phyloP scores from a whole-genome alignment of 2,113 vertebrate genomes.

The Neodontobutis hainanensis region DNA sequence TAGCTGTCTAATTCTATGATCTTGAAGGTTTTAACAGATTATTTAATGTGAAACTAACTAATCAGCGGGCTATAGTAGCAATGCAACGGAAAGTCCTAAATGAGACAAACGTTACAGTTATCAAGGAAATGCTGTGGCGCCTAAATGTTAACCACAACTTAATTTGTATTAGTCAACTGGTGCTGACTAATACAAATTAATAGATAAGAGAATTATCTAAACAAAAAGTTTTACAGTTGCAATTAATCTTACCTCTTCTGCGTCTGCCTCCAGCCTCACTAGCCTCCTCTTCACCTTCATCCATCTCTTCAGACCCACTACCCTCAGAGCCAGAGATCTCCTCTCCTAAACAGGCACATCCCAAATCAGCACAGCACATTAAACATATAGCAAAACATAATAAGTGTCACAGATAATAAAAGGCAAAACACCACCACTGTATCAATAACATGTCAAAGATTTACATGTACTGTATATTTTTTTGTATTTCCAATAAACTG shows the following conservation, averaged over 20 bases:
- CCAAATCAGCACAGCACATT: not conserved
- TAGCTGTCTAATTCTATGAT: not conserved
- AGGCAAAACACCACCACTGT: not conserved
- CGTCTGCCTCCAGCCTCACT: conserved; percentile 88
- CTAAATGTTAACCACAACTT: not conserved
- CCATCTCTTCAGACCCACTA: conserved; percentile 92
- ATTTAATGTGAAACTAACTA: not conserved
- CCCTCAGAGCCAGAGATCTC: conserved; percentile 95
- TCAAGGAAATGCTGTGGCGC: not conserved
- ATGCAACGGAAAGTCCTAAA: conserved; percentile 51
- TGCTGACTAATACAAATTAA: conserved; percentile 28
- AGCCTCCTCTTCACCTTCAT: conserved; percentile 88
- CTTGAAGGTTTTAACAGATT: not conserved
- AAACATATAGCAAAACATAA: not conserved
- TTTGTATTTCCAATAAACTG: not conserved
- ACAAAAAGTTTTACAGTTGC: not conserved
- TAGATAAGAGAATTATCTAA: conserved; percentile 1
- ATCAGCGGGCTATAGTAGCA: not conserved
- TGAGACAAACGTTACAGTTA: not conserved
- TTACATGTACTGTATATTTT: not conserved
- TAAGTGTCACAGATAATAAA: not conserved
- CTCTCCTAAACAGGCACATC: conserved; percentile 80
- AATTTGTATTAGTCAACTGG: not conserved
- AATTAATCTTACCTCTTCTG: conserved; percentile 80
- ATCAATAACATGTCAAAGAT: not conserved